phyloP scores from a whole-genome alignment of 2,888 invertebrate species.

The Platerodrilus igneus region DNA sequence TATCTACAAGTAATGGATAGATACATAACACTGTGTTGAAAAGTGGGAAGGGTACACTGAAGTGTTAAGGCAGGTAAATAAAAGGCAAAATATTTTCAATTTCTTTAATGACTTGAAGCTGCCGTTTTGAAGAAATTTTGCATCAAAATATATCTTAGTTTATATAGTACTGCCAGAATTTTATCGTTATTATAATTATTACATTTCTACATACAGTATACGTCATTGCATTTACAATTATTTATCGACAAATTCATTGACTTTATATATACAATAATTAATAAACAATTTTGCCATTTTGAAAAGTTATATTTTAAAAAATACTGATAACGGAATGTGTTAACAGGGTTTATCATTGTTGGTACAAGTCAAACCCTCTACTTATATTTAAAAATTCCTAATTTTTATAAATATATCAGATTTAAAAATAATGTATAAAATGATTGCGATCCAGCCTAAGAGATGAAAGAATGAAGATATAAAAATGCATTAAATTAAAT shows the following conservation, averaged over 20 bases:
- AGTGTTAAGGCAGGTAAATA: constrained; percentile 1
- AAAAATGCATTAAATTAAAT: constrained; percentile 23
- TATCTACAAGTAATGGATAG: too few relatives aligned
- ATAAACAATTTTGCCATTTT: constrained; percentile 10
- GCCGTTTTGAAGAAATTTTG: constrained; percentile 17
- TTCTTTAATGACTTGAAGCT: constrained; percentile 16
- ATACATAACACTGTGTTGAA: too few relatives aligned
- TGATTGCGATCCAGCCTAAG: constrained; percentile 20
- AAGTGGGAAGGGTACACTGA: too few relatives aligned
- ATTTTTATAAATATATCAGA: constrained; percentile 36
- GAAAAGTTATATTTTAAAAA: constrained; percentile 39
- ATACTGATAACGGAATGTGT: constrained; percentile 45
- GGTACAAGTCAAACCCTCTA: too few relatives aligned
- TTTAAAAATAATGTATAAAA: too few relatives aligned
- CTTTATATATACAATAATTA: constrained; percentile 8
- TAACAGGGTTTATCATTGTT: too few relatives aligned
- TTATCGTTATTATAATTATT: constrained; percentile 10
- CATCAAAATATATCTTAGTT: too few relatives aligned
- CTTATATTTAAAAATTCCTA: too few relatives aligned
- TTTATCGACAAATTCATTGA: constrained; percentile 12
- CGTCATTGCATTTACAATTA: constrained; percentile 4
- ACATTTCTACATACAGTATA: constrained; percentile 11
- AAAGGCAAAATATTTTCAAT: neutral
- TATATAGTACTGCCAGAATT: too few relatives aligned
- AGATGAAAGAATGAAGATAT: constrained; percentile 24